Evolutionary conservation across 2,888 invertebrate genomes (phyloP), one percentile per base, ranked within the genome.

Genomic region (Colostygia pectinataria): DNA sequence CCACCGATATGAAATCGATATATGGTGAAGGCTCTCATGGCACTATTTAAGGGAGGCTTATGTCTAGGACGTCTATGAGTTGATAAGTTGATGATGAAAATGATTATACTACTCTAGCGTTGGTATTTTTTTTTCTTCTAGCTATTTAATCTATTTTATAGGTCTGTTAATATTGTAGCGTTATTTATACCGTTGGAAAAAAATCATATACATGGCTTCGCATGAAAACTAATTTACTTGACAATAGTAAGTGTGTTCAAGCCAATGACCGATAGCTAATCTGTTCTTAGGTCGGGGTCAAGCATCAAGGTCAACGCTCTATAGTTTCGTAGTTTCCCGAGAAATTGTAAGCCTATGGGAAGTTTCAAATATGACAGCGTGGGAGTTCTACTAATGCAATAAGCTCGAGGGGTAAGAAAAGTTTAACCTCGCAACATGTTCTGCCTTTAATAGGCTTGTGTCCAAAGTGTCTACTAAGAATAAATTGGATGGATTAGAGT

Each of bases 361-460:
- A 32, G 32, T 32, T 32, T 0, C 15, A 7, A 32, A 32, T 32
- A 32, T 32, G 32, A 15, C 6, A 12, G 13, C 9, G 7, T 2
- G 2, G 14, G 12, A 20, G 20, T 34, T 20, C 20, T 7, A 18
- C 9, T 14, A 15, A 34, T 18, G n/a, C 20, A 18, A 18, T 4
- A 18, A 3, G 18, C 10, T 12, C 7, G 20, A 23, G 18, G 33
- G 20, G 20, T 34, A 12, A 34, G 33, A 15, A 6, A 34, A 34
- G 33, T 34, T 34, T 5, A 9, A 7, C 33, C 10, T 20, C 20
- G 15, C 6, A 18, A 15, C 20, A 8, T 9, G 33, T 34, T 6
- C 33, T 14, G 20, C 18, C 12, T 34, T 36, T 36, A 36, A 25
- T 36, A n/a, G n/a, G n/a, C n/a, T n/a, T n/a, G n/a, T n/a, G n/a